Evolutionary conservation across 2,113 vertebrate genomes (phyloP).

Genomic region (Aphyosemion australe): DNA sequence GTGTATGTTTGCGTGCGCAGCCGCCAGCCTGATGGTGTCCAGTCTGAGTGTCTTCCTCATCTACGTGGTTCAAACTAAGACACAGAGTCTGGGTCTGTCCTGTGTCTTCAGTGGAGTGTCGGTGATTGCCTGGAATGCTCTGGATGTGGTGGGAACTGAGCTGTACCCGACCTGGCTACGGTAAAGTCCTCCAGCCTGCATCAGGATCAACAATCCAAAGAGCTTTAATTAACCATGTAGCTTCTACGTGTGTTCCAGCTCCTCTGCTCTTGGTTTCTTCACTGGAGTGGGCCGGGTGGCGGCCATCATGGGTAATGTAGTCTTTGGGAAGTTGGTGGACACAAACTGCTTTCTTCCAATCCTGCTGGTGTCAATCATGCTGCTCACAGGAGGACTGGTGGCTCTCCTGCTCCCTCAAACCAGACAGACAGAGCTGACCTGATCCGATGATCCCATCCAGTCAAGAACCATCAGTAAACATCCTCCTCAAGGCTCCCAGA

Average conservation of each 20-base stretch:
- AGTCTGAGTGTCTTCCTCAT: slow-evolving; percentile 77
- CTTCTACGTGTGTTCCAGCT: slow-evolving; percentile 52
- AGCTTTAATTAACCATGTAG: neutral
- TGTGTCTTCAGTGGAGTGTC: slow-evolving; percentile 81
- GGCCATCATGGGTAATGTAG: slow-evolving; percentile 75
- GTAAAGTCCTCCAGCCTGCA: slow-evolving; percentile 31
- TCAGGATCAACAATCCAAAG: neutral
- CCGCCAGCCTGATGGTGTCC: slow-evolving; percentile 74
- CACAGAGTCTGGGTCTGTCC: slow-evolving; percentile 73
- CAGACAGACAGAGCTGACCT: slow-evolving; percentile 73
- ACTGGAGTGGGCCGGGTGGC: slow-evolving; percentile 76
- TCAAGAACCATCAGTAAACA: neutral
- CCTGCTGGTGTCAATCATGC: slow-evolving; percentile 73
- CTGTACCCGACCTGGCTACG: slow-evolving; percentile 79
- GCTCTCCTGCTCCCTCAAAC: slow-evolving; percentile 72
- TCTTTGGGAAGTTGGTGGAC: slow-evolving; percentile 78
- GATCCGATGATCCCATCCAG: slow-evolving; percentile 7
- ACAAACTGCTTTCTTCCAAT: slow-evolving; percentile 73
- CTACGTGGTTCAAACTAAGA: slow-evolving; percentile 75
- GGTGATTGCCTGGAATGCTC: slow-evolving; percentile 79
- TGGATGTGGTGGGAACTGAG: slow-evolving; percentile 79
- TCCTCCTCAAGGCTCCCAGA: too few species aligned
- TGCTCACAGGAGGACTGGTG: slow-evolving; percentile 70
- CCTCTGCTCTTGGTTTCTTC: slow-evolving; percentile 80
- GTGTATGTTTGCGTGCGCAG: slow-evolving; percentile 30